These are phyloP conservation scores for Protonibea diacanthus DNA, from an alignment of 2,797 vertebrate species.

Conservation along the genomic window DNA sequence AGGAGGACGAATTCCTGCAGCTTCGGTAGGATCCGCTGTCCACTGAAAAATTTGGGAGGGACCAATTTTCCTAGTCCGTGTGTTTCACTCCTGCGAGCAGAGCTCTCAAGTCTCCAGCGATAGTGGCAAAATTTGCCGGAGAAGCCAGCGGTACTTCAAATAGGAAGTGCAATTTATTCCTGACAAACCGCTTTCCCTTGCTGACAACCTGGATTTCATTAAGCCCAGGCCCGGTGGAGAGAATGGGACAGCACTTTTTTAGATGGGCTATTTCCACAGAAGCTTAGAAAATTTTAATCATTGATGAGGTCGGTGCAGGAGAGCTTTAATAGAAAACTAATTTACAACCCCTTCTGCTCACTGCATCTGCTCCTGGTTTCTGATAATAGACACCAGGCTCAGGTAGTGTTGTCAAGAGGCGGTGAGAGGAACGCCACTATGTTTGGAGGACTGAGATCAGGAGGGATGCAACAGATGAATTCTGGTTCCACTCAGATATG, in stretches of 20 bases:
- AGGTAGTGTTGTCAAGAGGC: conserved; percentile 18
- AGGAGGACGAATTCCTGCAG: background rate
- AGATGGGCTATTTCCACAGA: conserved; percentile 74
- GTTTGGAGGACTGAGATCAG: conserved; percentile 16
- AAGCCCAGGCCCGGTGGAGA: conserved; percentile 53
- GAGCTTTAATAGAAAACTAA: conserved; percentile 78
- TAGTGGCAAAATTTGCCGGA: background rate
- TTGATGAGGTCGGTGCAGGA: conserved; percentile 76
- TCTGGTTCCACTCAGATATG: background rate
- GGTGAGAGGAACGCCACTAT: background rate
- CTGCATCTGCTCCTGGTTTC: conserved; percentile 65
- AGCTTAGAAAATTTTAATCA: conserved; percentile 76
- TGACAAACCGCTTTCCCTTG: conserved; percentile 62
- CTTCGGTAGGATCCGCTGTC: background rate
- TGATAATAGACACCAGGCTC: conserved; percentile 44
- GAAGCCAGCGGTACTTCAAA: conserved; percentile 58
- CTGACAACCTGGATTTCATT: conserved; percentile 77
- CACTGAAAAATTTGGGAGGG: background rate
- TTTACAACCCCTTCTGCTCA: conserved; percentile 71
- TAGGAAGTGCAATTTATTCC: conserved; percentile 68
- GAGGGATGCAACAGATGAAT: background rate
- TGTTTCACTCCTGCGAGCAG: background rate
- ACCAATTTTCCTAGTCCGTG: background rate
- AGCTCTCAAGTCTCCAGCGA: conserved; percentile 2
- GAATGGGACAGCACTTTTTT: conserved; percentile 65